Evolutionary conservation across 2,113 vertebrate genomes (phyloP), one percentile per base, ranked within the genome.

Genomic region (Cryptotis parvus): DNA sequence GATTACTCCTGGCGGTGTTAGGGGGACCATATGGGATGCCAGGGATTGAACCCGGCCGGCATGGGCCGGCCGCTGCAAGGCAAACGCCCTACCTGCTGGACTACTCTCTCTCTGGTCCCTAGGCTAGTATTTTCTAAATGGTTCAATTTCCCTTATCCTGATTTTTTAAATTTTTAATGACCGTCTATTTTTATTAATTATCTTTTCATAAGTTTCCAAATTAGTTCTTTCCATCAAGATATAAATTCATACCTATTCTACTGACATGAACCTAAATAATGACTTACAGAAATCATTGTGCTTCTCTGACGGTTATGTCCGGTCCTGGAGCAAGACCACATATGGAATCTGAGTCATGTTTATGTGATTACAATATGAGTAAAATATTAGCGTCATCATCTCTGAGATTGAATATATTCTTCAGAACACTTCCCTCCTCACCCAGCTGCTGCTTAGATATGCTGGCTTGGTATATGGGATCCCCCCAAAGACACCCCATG

Each of bases 161-260:
- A 35, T 58, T 1, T n/a, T 88, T 88, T 52, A 91, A 83, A 49
- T 52, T 26, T 52, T 82, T 58, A 58, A 55, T 55, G 52, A 55
- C 20, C 18, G n/a, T n/a, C n/a, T n/a, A 49, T 10, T 52, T 16
- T 52, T 16, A 52, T 52, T 52, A 52, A 55, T 12, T 90, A 93
- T 88, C 18, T 18, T 68, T 66, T 22, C 24, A 77, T 94, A 91
- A 91, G 66, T 73, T 92, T 95, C 76, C 94, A 63, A 94, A 87
- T 73, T 84, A 88, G 93, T 78, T 94, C 93, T 12, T 74, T 58
- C 11, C 90, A 93, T 87, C 95, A 95, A 88, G 89, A 97, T 97
- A 97, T 97, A 97, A 94, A 88, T 95, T 61, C 61, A 93, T 96
- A 94, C 96, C 55, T 95, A 97, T 98, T 97, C 96, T 96, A 96